Evolutionary conservation across 2,888 invertebrate species (phyloP).

Genomic region (Agrilus mali): DNA sequence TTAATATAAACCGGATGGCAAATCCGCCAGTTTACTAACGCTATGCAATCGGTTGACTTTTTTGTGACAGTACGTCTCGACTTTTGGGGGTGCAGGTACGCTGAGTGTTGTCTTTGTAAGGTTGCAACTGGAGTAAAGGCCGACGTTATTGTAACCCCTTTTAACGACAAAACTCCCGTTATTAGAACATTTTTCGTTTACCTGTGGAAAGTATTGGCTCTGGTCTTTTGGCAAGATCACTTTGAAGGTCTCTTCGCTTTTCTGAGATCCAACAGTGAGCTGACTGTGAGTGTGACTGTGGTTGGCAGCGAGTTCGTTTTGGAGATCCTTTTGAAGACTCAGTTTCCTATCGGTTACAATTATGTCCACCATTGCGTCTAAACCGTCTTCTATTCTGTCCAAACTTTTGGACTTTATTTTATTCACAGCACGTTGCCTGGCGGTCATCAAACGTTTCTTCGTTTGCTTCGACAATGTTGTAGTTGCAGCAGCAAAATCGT

Average conservation of each 20-base stretch:
- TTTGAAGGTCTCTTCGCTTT: slow-evolving; percentile 25
- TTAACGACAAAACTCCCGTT: slow-evolving; percentile 42
- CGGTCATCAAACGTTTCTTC: too few relatives aligned
- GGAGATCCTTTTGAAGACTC: slow-evolving; percentile 24
- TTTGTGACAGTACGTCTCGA: slow-evolving; percentile 16
- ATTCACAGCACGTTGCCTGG: slow-evolving; percentile 4
- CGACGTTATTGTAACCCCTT: slow-evolving; percentile 48
- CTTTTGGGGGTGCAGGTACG: slow-evolving; percentile 25
- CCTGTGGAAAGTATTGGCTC: slow-evolving; percentile 32
- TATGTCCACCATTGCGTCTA: slow-evolving; percentile 60
- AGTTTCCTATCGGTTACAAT: slow-evolving; percentile 40
- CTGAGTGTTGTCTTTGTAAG: slow-evolving; percentile 24
- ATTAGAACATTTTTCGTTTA: slow-evolving; percentile 35
- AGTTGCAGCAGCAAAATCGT: slow-evolving; percentile 10
- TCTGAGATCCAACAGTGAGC: slow-evolving; percentile 9
- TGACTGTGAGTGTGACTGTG: slow-evolving; percentile 10
- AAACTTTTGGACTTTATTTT: slow-evolving; percentile 51
- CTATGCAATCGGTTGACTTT: slow-evolving; percentile 16
- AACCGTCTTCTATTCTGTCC: slow-evolving; percentile 60
- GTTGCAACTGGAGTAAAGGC: slow-evolving; percentile 49
- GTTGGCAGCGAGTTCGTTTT: slow-evolving; percentile 17
- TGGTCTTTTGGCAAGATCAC: slow-evolving; percentile 32
- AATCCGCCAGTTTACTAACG: slow-evolving; percentile 53
- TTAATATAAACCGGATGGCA: slow-evolving; percentile 61
- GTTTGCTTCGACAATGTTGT: slow-evolving; percentile 13